These are phyloP conservation scores for Anableps anableps DNA, from an alignment of 2,797 vertebrate genomes.

Conservation along the genomic window DNA sequence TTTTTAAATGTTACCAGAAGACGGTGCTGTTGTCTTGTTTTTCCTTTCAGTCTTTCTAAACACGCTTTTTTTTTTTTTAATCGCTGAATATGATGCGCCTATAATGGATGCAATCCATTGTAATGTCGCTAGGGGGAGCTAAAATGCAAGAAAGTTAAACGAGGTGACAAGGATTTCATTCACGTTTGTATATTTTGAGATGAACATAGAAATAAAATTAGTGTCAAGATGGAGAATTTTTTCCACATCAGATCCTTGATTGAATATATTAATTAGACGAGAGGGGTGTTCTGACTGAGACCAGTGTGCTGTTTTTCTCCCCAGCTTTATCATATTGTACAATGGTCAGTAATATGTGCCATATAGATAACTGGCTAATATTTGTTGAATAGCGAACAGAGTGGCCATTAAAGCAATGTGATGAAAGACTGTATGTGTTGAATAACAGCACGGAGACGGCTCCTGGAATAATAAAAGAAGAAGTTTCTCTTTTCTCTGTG, in stretches of 20 bases:
- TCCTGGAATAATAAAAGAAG: not conserved
- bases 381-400: conserved; percentile 9
- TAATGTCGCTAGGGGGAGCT: conserved; percentile 42
- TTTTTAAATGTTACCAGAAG: conserved; percentile 6
- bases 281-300: not conserved
- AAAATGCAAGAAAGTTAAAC: conserved; percentile 18
- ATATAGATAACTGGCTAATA: conserved; percentile 1
- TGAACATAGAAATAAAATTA: conserved; percentile 8
- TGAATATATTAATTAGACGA: conserved; percentile 10
- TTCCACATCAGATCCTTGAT: not conserved
- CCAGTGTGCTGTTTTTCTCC: conserved; percentile 1
- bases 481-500: not conserved
- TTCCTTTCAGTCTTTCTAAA: not conserved
- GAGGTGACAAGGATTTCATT: not conserved
- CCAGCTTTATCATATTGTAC: conserved; percentile 10
- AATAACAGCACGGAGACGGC: not conserved
- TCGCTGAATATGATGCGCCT: not conserved
- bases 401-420: not conserved
- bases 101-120: not conserved
- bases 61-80: not conserved
- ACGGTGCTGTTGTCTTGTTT: conserved; percentile 33
- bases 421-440: not conserved
- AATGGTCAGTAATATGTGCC: not conserved
- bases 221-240: not conserved
- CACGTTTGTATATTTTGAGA: not conserved